phyloP scores from a whole-genome alignment of 2,888 invertebrate species.

The Cepaea hortensis region DNA sequence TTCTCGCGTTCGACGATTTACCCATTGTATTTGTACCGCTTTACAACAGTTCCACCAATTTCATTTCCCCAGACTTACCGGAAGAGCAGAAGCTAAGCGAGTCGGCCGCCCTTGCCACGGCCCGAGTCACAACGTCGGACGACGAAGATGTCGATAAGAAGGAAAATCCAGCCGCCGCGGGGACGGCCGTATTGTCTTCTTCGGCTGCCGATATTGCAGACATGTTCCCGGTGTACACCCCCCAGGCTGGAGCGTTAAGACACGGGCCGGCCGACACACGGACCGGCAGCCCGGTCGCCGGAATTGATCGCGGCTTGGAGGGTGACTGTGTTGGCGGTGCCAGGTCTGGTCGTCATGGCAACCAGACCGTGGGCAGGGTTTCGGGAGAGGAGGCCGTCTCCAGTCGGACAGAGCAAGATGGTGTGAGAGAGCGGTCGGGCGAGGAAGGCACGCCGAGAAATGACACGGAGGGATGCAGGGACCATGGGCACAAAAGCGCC shows the following conservation, averaged over 20 bases:
- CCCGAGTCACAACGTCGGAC: constrained; percentile 33
- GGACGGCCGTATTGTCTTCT: not conserved
- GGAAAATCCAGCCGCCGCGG: not conserved
- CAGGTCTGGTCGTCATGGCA: constrained; percentile 38
- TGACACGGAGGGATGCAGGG: not conserved
- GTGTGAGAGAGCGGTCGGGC: constrained; percentile 23
- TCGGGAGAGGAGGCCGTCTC: not conserved
- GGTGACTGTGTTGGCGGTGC: not conserved
- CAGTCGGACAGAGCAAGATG: not conserved
- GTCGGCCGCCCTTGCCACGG: constrained; percentile 41
- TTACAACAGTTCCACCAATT: not conserved
- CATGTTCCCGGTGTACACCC: not conserved
- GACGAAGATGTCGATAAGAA: constrained; percentile 21
- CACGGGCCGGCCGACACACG: not conserved
- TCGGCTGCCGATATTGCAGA: not conserved
- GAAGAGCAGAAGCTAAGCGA: constrained; percentile 46
- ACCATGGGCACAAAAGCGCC: not conserved
- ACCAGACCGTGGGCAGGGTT: constrained; percentile 21
- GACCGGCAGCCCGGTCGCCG: not conserved
- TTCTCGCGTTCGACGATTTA: too few species aligned
- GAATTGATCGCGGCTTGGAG: constrained; percentile 20
- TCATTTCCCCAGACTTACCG: constrained; percentile 24
- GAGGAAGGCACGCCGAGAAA: not conserved
- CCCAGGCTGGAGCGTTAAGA: not conserved
- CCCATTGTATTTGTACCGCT: not conserved